Conservation (phyloP, 2,888 invertebrate genomes). For the Salpingus planirostris region DNA sequence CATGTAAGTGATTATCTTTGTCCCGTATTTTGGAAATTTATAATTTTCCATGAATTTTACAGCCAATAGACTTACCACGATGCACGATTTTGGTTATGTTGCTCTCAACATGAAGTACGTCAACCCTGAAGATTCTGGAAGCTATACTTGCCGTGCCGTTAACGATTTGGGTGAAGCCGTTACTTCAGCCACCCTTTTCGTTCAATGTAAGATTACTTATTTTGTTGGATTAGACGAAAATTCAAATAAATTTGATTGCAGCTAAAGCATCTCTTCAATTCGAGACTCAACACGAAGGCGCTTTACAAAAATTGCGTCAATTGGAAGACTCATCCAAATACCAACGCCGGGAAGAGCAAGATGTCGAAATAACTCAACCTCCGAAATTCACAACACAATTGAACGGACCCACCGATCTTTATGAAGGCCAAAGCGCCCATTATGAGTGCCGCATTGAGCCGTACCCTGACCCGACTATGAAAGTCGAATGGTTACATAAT, state of each 20-base stretch:
- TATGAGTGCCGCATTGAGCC: slow-evolving; percentile 91
- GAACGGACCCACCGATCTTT: slow-evolving; percentile 74
- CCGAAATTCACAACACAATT: slow-evolving; percentile 80
- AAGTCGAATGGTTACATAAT: slow-evolving; percentile 91
- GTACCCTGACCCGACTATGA: slow-evolving; percentile 79
- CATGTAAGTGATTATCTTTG: slow-evolving; percentile 53
- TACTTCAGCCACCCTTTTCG: slow-evolving; percentile 84
- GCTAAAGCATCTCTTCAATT: slow-evolving; percentile 81
- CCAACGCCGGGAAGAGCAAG: slow-evolving; percentile 73
- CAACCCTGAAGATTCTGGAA: slow-evolving; percentile 92
- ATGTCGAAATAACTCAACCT: slow-evolving; percentile 69
- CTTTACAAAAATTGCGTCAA: slow-evolving; percentile 76
- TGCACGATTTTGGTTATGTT: slow-evolving; percentile 98
- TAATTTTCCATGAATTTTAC: slow-evolving; percentile 16
- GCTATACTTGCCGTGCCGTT: slow-evolving; percentile 87
- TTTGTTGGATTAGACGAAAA: too few species aligned
- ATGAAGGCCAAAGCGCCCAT: slow-evolving; percentile 85
- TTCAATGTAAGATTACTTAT: slow-evolving; percentile 71
- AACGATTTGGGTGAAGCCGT: slow-evolving; percentile 93
- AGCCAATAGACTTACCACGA: slow-evolving; percentile 86
- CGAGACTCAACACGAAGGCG: slow-evolving; percentile 84
- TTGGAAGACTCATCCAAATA: slow-evolving; percentile 75
- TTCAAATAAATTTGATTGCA: slow-evolving; percentile 31
- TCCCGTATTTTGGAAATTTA: too few species aligned
- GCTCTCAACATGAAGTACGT: slow-evolving; percentile 91